Evolutionary conservation across 2,888 invertebrate genomes (phyloP).

Genomic region (Platycnemis pennipes): DNA sequence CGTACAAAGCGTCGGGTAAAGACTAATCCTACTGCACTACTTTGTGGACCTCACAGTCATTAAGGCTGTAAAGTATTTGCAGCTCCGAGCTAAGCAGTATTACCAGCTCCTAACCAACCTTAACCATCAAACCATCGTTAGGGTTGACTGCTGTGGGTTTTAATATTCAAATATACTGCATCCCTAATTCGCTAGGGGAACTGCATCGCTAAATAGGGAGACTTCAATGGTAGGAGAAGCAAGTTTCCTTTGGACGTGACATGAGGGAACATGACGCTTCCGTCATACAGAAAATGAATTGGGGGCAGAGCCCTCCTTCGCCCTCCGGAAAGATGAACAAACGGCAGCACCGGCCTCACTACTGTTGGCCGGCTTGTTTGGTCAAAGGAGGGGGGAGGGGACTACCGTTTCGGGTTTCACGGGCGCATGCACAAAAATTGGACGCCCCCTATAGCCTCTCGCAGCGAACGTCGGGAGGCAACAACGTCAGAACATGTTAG

Average conservation of each 20-base stretch:
- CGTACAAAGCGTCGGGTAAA: no score
- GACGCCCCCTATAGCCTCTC: not conserved
- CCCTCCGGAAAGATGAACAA: not conserved
- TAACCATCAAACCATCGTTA: no score
- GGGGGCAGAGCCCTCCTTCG: not conserved
- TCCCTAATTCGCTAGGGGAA: no score
- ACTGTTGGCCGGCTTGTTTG: constrained; percentile 42
- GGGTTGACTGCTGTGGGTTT: no score
- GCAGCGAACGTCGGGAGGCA: constrained; percentile 20
- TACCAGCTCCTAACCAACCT: no score
- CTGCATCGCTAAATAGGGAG: no score
- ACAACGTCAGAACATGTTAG: constrained; percentile 59
- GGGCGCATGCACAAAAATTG: constrained; percentile 18
- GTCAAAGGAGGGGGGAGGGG: not conserved
- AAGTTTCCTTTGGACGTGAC: not conserved
- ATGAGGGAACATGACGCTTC: constrained; percentile 28
- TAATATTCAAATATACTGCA: no score
- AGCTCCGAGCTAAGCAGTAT: no score
- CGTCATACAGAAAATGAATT: constrained; percentile 41
- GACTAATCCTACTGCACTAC: no score
- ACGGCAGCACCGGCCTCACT: not conserved
- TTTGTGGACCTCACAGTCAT: no score
- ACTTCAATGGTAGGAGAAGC: not conserved
- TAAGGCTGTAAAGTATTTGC: no score
- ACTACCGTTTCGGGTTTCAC: constrained; percentile 61